Evolutionary conservation across 2,888 invertebrate species (phyloP).

Genomic region (Lasioglossum figueresi): DNA sequence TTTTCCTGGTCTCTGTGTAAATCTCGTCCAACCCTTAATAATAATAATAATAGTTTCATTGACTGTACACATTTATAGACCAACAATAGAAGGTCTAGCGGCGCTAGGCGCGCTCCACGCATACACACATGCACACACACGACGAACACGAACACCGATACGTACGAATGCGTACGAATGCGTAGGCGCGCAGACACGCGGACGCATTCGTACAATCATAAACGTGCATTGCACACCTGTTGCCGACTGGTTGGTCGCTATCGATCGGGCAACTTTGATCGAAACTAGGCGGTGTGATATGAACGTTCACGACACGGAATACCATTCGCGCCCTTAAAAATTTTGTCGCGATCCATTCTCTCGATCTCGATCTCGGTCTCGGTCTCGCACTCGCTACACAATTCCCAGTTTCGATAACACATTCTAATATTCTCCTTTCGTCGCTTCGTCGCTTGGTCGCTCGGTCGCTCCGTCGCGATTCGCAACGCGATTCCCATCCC

Average conservation of each 20-base stretch:
- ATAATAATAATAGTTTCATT: conserved; percentile 84
- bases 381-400: conserved; percentile 1
- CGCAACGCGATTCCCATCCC: conserved; percentile 9
- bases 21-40: conserved; percentile 83
- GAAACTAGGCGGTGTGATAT: conserved; percentile 11
- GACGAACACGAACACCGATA: conserved; percentile 12
- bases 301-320: conserved; percentile 9
- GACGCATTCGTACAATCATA: conserved; percentile 13
- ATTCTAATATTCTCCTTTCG: conserved; percentile 2
- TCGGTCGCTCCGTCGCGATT: neutral
- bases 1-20: conserved; percentile 67
- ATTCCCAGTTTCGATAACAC: conserved; percentile 10
- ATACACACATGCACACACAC: conserved; percentile 57
- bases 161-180: conserved; percentile 11
- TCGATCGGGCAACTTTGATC: conserved; percentile 3
- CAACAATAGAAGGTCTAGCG: conserved; percentile 83
- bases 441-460: neutral
- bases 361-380: neutral
- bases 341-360: conserved; percentile 16
- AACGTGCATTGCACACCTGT: conserved; percentile 6
- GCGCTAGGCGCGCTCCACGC: conserved; percentile 80
- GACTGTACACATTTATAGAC: conserved; percentile 84
- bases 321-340: conserved; percentile 14
- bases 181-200: conserved; percentile 2
- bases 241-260: neutral